Conservation (phyloP, 2,797 vertebrate species). For the Brachyrhaphis roseni region DNA sequence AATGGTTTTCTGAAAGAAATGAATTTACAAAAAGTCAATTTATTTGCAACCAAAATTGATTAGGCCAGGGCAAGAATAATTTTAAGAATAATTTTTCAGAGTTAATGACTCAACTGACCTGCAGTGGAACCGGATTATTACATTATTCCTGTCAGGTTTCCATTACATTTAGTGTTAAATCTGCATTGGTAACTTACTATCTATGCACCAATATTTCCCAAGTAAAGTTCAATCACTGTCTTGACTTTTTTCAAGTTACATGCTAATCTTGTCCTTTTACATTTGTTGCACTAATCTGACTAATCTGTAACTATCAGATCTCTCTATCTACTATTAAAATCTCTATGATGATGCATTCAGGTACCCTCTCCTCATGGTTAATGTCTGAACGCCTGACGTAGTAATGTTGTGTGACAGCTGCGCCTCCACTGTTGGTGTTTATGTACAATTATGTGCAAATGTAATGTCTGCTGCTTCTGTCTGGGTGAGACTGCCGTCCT, state of each 20-base stretch:
- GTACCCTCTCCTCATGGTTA: slow-evolving; percentile 34
- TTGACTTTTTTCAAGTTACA: slow-evolving; percentile 39
- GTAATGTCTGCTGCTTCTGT: slow-evolving; percentile 34
- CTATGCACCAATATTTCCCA: slow-evolving; percentile 8
- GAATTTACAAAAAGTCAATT: slow-evolving; percentile 4
- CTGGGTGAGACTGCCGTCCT: slow-evolving; percentile 52
- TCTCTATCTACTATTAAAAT: slow-evolving; percentile 28
- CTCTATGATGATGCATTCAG: slow-evolving; percentile 34
- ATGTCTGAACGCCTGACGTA: slow-evolving; percentile 13
- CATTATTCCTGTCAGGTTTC: neutral
- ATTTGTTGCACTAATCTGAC: slow-evolving; percentile 17
- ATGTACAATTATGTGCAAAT: slow-evolving; percentile 9
- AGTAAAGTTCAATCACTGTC: slow-evolving; percentile 13
- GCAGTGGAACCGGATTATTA: neutral
- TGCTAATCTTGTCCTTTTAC: slow-evolving; percentile 21
- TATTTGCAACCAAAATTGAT: slow-evolving; percentile 6
- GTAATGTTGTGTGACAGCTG: slow-evolving; percentile 4
- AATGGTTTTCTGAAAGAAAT: neutral
- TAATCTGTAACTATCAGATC: slow-evolving; percentile 33
- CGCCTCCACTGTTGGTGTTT: slow-evolving; percentile 19
- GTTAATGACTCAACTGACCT: slow-evolving; percentile 3
- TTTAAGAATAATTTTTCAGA: slow-evolving; percentile 5
- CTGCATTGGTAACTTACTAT: neutral
- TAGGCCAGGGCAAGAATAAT: neutral
- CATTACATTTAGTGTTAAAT: neutral